These are phyloP conservation scores for Cynopterus sphinx DNA, from an alignment of 2,797 vertebrate species.

Conservation along the genomic window DNA sequence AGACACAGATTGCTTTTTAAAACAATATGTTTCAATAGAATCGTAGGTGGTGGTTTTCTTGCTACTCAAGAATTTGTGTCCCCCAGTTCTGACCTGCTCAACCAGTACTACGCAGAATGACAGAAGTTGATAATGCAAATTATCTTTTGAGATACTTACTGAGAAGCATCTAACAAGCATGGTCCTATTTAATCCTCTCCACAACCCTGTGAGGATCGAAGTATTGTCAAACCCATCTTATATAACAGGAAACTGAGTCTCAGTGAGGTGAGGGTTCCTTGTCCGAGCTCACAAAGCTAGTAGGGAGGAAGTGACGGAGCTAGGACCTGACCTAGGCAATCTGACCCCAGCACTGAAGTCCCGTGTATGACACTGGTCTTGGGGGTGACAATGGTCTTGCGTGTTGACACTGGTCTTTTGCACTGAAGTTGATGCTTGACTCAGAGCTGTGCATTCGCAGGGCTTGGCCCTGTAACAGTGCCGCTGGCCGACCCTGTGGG, in stretches of 20 bases:
- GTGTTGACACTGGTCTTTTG: background rate
- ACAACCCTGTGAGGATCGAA: background rate
- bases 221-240: background rate
- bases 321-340: background rate
- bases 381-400: background rate
- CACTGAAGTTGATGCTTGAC: background rate
- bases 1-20: background rate
- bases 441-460: background rate
- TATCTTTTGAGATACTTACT: slow-evolving; percentile 13
- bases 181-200: background rate
- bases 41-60: background rate
- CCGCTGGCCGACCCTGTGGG: background rate
- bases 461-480: background rate
- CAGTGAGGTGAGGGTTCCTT: background rate
- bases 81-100: background rate
- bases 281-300: background rate
- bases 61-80: background rate
- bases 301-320: background rate
- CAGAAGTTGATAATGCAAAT: background rate
- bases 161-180: background rate
- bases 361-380: background rate
- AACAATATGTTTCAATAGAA: background rate
- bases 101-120: background rate
- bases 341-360: background rate
- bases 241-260: background rate